phyloP scores from a whole-genome alignment of 2,888 invertebrate species.

The Archips xylosteana region DNA sequence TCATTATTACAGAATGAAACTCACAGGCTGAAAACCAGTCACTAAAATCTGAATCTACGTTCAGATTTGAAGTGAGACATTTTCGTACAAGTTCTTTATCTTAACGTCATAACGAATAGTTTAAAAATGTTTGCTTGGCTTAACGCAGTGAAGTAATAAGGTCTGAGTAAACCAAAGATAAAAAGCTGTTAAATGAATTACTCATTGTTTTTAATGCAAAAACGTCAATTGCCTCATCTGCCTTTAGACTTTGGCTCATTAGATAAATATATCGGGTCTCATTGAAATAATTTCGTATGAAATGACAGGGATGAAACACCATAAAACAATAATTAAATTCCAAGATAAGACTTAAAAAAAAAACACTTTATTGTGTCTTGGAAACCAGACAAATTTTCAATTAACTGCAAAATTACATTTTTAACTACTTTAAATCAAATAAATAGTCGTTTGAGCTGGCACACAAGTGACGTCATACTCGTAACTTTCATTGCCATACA shows the following conservation, averaged over 20 bases:
- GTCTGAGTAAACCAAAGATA: background rate
- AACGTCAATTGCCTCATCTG: background rate
- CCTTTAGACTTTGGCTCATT: background rate
- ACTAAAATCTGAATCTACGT: background rate
- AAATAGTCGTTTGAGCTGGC: too few relatives aligned
- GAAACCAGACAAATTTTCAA: too few relatives aligned
- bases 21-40: background rate
- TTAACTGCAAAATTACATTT: too few relatives aligned
- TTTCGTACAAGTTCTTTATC: background rate
- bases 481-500: too few relatives aligned
- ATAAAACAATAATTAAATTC: too few relatives aligned
- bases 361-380: too few relatives aligned
- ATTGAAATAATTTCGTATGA: too few relatives aligned
- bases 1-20: background rate
- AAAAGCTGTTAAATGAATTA: background rate
- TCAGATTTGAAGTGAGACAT: slow-evolving; percentile 1
- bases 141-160: background rate
- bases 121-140: background rate
- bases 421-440: too few relatives aligned
- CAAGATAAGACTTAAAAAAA: too few relatives aligned
- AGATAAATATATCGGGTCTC: too few relatives aligned
- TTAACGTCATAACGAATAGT: background rate
- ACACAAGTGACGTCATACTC: too few relatives aligned
- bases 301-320: too few relatives aligned
- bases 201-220: background rate